Percentiles rank a stretch among this genome's conserved stretches.
Conservation (phyloP, 2,797 vertebrate species). For the Bradypus variegatus region DNA sequence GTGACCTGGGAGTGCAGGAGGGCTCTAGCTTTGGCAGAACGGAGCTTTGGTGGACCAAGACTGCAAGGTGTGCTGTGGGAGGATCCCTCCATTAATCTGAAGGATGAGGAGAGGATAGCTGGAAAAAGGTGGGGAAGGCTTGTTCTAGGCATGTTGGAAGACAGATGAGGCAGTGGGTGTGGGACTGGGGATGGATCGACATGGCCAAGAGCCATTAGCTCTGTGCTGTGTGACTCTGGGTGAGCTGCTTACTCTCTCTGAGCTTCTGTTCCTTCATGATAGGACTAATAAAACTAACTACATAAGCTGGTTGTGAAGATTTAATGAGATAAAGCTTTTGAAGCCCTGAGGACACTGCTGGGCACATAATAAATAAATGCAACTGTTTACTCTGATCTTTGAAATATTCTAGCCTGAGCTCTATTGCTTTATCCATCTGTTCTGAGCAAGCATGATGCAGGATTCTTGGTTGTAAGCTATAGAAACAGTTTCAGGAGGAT, state of each 20-base stretch:
- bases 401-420: background rate
- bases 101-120: background rate
- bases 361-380: background rate
- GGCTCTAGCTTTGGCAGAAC: background rate
- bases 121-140: background rate
- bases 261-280: background rate
- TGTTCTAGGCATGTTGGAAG: background rate
- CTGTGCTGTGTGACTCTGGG: background rate
- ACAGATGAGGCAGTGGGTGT: background rate
- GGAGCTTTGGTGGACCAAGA: background rate
- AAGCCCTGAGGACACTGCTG: background rate
- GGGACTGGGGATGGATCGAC: background rate
- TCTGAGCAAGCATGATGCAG: background rate
- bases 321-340: background rate
- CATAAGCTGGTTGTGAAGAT: background rate
- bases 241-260: background rate
- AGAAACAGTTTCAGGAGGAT: background rate
- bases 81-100: background rate
- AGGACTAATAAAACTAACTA: background rate
- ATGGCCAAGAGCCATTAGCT: background rate
- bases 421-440: background rate
- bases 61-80: background rate
- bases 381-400: background rate
- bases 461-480: background rate
- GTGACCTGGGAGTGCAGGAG: background rate